These are phyloP conservation scores for Megaceryle alcyon DNA, from an alignment of 2,797 vertebrate species.

Conservation along the genomic window DNA sequence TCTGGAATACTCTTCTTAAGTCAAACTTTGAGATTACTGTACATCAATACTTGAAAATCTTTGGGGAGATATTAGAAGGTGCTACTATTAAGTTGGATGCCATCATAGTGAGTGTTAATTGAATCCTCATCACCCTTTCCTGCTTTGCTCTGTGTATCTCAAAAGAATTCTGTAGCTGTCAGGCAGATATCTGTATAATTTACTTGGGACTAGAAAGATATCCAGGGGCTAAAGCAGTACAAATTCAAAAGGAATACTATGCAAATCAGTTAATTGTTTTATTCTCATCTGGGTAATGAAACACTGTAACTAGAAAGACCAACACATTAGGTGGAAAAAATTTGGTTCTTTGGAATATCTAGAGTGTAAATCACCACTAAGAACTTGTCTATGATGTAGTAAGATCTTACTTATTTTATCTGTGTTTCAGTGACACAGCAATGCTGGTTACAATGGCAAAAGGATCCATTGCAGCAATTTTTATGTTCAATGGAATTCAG, in stretches of 20 bases:
- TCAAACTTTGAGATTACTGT: neutral
- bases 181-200: neutral
- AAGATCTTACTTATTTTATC: neutral
- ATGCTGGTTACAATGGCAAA: neutral
- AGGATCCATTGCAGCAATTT: neutral
- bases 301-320: neutral
- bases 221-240: neutral
- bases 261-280: neutral
- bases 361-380: neutral
- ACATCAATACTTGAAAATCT: neutral
- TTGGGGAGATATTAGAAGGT: neutral
- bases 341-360: neutral
- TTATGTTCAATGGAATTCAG: neutral
- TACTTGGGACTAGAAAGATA: constrained; percentile 18
- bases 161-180: constrained; percentile 6
- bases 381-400: neutral
- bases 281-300: neutral
- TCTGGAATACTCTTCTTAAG: neutral
- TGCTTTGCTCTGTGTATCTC: neutral
- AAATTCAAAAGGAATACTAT: constrained; percentile 20
- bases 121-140: neutral
- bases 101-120: neutral
- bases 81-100: neutral
- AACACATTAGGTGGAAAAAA: neutral
- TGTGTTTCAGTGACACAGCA: neutral